Percentiles rank a stretch among this genome's conserved stretches.
phyloP scores from a whole-genome alignment of 1,140 invertebrate genomes.

The Chlorops oryzae region DNA sequence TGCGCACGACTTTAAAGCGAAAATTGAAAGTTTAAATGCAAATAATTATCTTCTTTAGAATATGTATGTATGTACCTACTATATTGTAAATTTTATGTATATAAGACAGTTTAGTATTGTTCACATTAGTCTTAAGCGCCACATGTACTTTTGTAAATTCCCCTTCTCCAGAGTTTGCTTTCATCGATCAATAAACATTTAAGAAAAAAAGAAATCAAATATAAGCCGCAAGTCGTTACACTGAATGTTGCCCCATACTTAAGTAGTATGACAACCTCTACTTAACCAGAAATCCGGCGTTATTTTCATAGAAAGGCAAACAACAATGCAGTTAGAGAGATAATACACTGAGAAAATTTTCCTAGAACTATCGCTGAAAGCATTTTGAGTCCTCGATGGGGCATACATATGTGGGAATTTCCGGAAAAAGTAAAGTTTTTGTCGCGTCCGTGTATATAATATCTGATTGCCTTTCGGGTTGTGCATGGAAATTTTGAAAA shows the following conservation, averaged over 20 bases:
- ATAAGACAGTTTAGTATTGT: neutral
- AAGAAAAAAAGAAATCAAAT: constrained; percentile 10
- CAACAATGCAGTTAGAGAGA: too few relatives aligned
- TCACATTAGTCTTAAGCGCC: neutral
- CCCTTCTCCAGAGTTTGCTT: neutral
- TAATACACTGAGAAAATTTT: too few relatives aligned
- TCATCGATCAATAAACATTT: neutral
- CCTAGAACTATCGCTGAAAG: too few relatives aligned
- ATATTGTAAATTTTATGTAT: neutral
- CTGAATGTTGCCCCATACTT: constrained; percentile 36
- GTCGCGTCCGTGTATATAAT: too few relatives aligned
- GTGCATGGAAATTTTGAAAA: too few relatives aligned
- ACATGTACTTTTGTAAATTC: neutral
- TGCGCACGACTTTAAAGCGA: constrained; percentile 30
- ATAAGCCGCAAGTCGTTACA: neutral
- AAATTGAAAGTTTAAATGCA: constrained; percentile 31
- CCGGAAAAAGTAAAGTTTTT: too few relatives aligned
- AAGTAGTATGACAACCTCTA: too few relatives aligned
- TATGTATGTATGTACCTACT: neutral
- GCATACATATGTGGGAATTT: too few relatives aligned
- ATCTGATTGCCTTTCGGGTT: too few relatives aligned
- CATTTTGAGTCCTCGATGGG: too few relatives aligned
- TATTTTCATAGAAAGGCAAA: too few relatives aligned
- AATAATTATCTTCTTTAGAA: neutral
- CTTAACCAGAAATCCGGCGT: too few relatives aligned